Percentiles rank a stretch among this genome's conserved stretches.
phyloP scores from a whole-genome alignment of 2,113 vertebrate species.

The Phrynocephalus versicolor region DNA sequence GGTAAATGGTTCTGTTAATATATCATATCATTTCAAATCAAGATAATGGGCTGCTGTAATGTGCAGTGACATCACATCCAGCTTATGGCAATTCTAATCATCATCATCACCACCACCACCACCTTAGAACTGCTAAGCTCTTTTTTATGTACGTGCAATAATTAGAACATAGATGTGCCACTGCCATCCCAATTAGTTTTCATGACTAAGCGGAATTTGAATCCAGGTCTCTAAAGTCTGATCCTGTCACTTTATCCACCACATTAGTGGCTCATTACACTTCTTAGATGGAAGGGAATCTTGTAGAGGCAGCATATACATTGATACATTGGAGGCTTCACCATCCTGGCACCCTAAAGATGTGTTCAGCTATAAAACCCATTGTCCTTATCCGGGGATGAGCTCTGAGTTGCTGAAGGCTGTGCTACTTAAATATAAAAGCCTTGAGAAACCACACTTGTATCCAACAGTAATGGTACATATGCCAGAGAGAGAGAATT shows the following conservation, averaged over 20 bases:
- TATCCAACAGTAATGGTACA: neutral
- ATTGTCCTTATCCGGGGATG: neutral
- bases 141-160: too few relatives aligned
- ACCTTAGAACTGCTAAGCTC: too few relatives aligned
- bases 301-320: neutral
- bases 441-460: neutral
- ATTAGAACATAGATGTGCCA: too few relatives aligned
- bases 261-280: neutral
- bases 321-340: neutral
- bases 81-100: too few relatives aligned
- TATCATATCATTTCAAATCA: neutral
- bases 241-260: too few relatives aligned
- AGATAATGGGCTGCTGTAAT: neutral
- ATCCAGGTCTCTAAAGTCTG: too few relatives aligned
- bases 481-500: neutral
- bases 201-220: too few relatives aligned
- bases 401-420: neutral
- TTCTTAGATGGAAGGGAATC: neutral
- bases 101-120: too few relatives aligned
- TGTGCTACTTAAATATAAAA: neutral
- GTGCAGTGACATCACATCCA: too few relatives aligned
- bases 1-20: constrained; percentile 40
- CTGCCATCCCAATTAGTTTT: too few relatives aligned
- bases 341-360: neutral
- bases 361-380: neutral